Evolutionary conservation across 2,888 invertebrate species (phyloP).

Genomic region (Diadromus collaris): DNA sequence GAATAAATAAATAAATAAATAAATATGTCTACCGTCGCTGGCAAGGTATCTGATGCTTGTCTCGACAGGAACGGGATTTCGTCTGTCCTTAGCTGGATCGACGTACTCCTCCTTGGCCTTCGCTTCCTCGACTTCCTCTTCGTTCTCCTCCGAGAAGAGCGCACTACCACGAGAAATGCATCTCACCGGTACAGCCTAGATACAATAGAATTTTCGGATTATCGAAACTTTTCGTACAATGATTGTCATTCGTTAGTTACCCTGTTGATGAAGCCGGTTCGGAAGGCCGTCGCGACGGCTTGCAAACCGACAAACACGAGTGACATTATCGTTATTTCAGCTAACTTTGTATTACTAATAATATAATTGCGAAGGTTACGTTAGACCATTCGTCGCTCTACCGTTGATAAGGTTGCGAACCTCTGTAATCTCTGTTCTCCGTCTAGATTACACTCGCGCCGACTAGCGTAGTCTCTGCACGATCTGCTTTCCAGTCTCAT

Average conservation of each 20-base stretch:
- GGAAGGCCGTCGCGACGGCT: constrained; percentile 57
- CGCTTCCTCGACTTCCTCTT: constrained; percentile 26
- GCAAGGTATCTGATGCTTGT: constrained; percentile 91
- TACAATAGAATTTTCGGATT: constrained; percentile 6
- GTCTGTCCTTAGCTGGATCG: constrained; percentile 85
- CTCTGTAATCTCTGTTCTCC: constrained; percentile 25
- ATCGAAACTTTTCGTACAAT: background rate
- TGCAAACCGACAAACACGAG: constrained; percentile 65
- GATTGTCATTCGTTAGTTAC: constrained; percentile 60
- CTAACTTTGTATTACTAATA: constrained; percentile 4
- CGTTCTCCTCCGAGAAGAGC: constrained; percentile 23
- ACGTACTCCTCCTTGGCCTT: constrained; percentile 67
- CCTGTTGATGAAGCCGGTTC: constrained; percentile 61
- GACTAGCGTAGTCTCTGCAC: constrained; percentile 3
- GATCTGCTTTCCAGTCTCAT: background rate
- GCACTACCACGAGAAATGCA: constrained; percentile 58
- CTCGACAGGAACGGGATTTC: constrained; percentile 87
- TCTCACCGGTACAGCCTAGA: constrained; percentile 64
- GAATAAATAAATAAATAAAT: too few relatives aligned
- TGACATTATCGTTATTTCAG: constrained; percentile 66
- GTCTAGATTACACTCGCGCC: background rate
- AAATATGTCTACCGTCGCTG: constrained; percentile 84
- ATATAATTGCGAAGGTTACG: constrained; percentile 10
- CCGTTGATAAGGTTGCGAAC: constrained; percentile 10
- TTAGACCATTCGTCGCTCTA: background rate